phyloP scores from a whole-genome alignment of 2,888 invertebrate genomes.

The Octodonta nipae region DNA sequence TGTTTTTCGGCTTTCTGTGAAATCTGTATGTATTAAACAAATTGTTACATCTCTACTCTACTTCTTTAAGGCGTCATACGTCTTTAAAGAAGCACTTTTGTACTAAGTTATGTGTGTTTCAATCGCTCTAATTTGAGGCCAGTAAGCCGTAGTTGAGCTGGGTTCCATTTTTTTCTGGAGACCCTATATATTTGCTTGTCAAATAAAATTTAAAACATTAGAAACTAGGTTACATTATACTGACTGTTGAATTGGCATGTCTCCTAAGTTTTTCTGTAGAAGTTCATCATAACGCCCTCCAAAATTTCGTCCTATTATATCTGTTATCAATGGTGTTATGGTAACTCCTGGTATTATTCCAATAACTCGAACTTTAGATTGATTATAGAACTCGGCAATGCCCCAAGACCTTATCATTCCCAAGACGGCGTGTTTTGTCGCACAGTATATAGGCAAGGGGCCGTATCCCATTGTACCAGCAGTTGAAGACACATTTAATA shows the following conservation, averaged over 20 bases:
- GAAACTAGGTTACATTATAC: too few relatives aligned
- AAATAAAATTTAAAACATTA: too few relatives aligned
- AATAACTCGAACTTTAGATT: constrained; percentile 38
- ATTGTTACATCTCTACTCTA: too few relatives aligned
- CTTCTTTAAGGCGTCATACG: too few relatives aligned
- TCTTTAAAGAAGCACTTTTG: too few relatives aligned
- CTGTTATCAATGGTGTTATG: constrained; percentile 28
- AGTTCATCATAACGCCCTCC: constrained; percentile 11
- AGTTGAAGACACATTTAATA: constrained; percentile 17
- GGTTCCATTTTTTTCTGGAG: too few relatives aligned
- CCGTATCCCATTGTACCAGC: constrained; percentile 10
- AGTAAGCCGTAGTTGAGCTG: too few relatives aligned
- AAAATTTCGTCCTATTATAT: constrained; percentile 14
- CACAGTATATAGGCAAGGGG: constrained; percentile 14
- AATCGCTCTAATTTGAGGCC: too few relatives aligned
- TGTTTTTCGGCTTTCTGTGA: too few relatives aligned
- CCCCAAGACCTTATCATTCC: constrained; percentile 17
- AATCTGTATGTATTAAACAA: too few relatives aligned
- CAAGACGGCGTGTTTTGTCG: constrained; percentile 15
- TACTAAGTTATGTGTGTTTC: too few relatives aligned
- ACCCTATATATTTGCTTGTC: too few relatives aligned
- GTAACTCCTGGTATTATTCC: constrained; percentile 42
- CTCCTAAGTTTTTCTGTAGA: constrained; percentile 4
- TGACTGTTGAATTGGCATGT: constrained; percentile 14
- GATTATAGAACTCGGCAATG: constrained; percentile 22